phyloP scores from a whole-genome alignment of 1,140 invertebrate species.

The Calliphora vicina region DNA sequence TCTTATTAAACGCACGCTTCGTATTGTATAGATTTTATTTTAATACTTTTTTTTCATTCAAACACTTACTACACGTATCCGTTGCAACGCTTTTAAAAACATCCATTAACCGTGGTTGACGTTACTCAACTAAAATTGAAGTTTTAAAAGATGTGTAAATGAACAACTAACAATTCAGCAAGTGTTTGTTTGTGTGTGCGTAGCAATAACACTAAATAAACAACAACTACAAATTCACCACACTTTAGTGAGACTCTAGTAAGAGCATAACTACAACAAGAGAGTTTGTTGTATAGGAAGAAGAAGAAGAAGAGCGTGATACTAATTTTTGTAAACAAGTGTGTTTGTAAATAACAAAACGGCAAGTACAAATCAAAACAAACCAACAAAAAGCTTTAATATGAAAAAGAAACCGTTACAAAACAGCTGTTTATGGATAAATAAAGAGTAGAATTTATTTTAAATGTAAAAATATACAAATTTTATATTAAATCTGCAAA shows the following conservation, averaged over 20 bases:
- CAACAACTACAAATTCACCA: background rate
- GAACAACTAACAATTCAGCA: background rate
- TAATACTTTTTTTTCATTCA: background rate
- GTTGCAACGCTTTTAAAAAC: background rate
- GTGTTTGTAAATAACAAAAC: background rate
- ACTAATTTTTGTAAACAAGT: background rate
- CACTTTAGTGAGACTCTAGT: background rate
- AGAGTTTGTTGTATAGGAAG: background rate
- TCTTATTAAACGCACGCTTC: background rate
- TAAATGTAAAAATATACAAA: no score
- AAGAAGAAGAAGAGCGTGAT: background rate
- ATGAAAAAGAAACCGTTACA: background rate
- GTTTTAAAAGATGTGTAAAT: background rate
- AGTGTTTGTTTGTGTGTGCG: background rate
- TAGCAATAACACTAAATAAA: background rate
- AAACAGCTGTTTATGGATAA: background rate
- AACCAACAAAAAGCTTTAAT: background rate
- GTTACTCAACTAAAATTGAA: conserved; percentile 4
- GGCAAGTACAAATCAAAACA: background rate
- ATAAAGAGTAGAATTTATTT: no score
- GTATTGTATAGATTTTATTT: background rate
- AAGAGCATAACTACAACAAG: background rate
- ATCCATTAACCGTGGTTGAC: background rate
- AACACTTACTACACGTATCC: background rate
- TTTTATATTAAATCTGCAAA: no score